Percentiles rank a stretch among this genome's conserved stretches.
phyloP scores from a whole-genome alignment of 2,113 vertebrate species.

The Capreolus pygargus region DNA sequence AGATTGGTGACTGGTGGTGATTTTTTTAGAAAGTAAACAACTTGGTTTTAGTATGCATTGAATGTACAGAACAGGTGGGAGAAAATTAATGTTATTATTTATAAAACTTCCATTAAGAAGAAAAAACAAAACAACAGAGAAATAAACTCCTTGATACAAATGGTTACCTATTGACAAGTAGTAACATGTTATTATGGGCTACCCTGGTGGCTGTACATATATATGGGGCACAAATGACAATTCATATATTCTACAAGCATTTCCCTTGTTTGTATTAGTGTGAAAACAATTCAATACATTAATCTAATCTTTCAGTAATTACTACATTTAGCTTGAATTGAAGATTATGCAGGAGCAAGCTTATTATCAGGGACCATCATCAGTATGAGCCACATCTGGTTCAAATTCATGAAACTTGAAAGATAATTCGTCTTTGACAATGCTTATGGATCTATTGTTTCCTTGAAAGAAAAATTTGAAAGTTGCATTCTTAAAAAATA shows the following conservation, averaged over 20 bases:
- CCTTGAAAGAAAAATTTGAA: constrained; percentile 52
- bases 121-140: background rate
- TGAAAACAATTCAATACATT: background rate
- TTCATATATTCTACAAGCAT: constrained; percentile 6
- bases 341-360: background rate
- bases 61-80: constrained; percentile 13
- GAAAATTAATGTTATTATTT: constrained; percentile 14
- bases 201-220: background rate
- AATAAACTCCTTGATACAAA: background rate
- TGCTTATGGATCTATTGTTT: constrained; percentile 46
- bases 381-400: background rate
- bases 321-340: constrained; percentile 17
- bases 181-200: background rate
- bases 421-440: constrained; percentile 40
- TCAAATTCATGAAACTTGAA: constrained; percentile 6
- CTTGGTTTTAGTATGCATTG: constrained; percentile 21
- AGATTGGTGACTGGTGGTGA: constrained; percentile 5
- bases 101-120: background rate
- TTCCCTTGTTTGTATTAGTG: constrained; percentile 10
- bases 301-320: constrained; percentile 6
- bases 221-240: constrained; percentile 27
- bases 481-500: background rate
- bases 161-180: background rate
- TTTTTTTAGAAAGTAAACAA: constrained; percentile 30
- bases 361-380: background rate